phyloP scores from a whole-genome alignment of 2,888 invertebrate genomes.

The Hirudinaria manillensis region DNA sequence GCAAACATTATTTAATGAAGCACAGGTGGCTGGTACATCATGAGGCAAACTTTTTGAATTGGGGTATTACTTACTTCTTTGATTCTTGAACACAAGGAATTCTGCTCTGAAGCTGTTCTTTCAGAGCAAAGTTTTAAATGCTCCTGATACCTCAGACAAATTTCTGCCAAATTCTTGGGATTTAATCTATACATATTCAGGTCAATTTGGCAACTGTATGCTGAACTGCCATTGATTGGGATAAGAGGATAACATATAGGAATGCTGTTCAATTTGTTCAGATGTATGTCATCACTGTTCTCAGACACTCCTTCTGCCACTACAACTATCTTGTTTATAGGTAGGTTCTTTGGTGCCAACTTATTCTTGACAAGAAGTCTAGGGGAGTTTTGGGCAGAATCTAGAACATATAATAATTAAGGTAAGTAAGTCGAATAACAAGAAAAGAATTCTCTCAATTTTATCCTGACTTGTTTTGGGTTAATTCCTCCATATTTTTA shows the following conservation, averaged over 20 bases:
- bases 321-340: conserved; percentile 45
- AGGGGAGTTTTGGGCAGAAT: conserved; percentile 27
- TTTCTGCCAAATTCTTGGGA: not conserved
- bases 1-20: not conserved
- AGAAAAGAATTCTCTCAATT: no score
- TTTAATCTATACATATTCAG: not conserved
- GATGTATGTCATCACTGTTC: conserved; percentile 45
- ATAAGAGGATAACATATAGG: conserved; percentile 70
- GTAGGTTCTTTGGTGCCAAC: conserved; percentile 21
- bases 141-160: conserved; percentile 60
- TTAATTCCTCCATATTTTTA: not conserved
- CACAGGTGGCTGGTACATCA: no score
- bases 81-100: conserved; percentile 66
- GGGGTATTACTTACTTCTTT: conserved; percentile 62
- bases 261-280: conserved; percentile 58
- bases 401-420: not conserved
- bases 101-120: conserved; percentile 73
- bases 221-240: not conserved
- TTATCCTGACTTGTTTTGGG: no score
- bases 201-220: not conserved
- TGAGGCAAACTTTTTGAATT: no score
- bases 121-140: conserved; percentile 77
- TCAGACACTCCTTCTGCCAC: conserved; percentile 45
- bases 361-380: conserved; percentile 30
- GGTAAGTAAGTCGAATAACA: no score